Base-by-base conservation (phyloP, 2,113 vertebrate genomes). In the Oryzias woworae region DNA sequence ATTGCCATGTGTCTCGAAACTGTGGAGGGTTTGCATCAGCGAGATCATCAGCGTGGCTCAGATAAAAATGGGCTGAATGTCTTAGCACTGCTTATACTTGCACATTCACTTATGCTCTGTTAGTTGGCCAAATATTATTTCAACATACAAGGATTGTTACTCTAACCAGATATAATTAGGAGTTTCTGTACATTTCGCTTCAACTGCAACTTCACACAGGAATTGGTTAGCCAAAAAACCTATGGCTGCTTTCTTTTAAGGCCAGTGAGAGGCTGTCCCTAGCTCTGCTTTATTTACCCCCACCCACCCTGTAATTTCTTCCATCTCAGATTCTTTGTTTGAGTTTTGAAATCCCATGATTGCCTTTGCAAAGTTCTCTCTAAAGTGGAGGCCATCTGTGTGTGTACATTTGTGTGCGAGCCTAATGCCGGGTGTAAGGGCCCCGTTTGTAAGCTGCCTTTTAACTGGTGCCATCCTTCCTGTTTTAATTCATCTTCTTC, bases 1-100 rank as follows among this genome's bases (percentile, higher is more conserved):
- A 89, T 88, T 92, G 86, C 92, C 92, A 94, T 93, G 93, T 94
- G 92, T 89, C 88, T 90, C 54, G 74, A 80, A 88, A 82, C 84
- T 82, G 86, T 83, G 80, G 78, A 85, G 87, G 16, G 88, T 90
- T 83, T 71, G 87, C 90, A 92, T 88, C 82, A 78, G 84, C 48
- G 80, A 71, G 62, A 89, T 83, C 84, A 88, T 92, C 88, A 85
- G 82, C 80, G 53, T 18, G 55, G 48, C 46, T 74, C 82, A 58
- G 15, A 63, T 86, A 76, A 81, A 91, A 91, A 85, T 50, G 63
- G 89, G 83, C 86, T 77, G 87, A 24, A 71, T 58, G 66, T 71
- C 36, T 55, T 17, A 66, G 61, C 62, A 12, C 43, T 53, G 71
- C 58, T 58, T 73, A 17, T 26, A 62, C 62, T 72, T 70, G 56